Base-by-base conservation (phyloP, 1,140 invertebrate species). In the Psix sp. region DNA sequence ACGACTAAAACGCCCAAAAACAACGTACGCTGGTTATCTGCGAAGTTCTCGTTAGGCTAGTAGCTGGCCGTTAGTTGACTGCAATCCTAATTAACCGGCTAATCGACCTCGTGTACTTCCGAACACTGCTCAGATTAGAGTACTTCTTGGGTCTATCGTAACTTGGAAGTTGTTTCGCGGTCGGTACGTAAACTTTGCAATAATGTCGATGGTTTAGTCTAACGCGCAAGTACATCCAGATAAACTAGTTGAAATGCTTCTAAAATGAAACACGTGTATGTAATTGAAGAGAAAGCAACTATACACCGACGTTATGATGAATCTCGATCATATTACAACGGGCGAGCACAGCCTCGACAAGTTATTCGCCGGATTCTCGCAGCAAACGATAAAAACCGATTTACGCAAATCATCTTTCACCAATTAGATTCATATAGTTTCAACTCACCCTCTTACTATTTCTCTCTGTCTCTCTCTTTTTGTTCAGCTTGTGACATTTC, bases 31-130 rank as follows among this genome's bases (percentile, higher is more conserved):
- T 81, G 72, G 72, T 81, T 76, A 78, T 65, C 68, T 74, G 48
- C 60, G 38, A 78, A 79, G 57, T 66, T 76, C 67, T 79, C 51
- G 73, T 70, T 77, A 77, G 70, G 77, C 66, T 79, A 80, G 76
- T 79, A 68, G 63, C 73, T 78, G 73, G 57, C 73, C 77, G 62
- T 78, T 77, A 76, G 72, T 54, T 74, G 45, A 68, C 59, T 66
- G 74, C 70, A 74, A 76, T 78, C 74, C 68, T 74, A 67, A 77
- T 76, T 74, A 77, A 74, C 66, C 63, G 33, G 67, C 74, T 75
- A 75, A 77, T 77, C 71, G 73, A 74, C 49, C 62, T 66, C 62
- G 67, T 65, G 63, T 74, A 62, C 59, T 74, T 76, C 38, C 59
- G 57, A 68, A 68, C 63, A 54, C 51, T 42, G 45, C 68, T 31